Percentiles rank a stretch among this genome's conserved stretches.
Evolutionary conservation across 37 sponge, comb jelly and placozoan species (phyloP).

Genomic region (Crambe crambe): DNA sequence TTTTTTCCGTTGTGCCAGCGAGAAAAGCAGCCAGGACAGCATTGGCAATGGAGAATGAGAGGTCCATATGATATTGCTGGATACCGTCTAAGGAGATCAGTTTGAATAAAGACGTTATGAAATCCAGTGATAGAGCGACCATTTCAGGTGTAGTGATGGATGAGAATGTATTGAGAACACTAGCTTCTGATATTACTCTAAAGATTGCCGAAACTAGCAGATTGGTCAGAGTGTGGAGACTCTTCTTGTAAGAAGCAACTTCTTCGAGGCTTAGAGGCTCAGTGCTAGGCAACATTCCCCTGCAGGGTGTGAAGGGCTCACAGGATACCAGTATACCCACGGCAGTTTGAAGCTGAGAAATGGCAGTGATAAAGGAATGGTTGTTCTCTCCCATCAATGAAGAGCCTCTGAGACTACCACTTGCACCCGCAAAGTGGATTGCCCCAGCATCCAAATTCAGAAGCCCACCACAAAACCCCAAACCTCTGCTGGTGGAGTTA

Average conservation of each 20-base stretch:
- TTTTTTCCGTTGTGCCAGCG: not conserved
- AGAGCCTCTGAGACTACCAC: not conserved
- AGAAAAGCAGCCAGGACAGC: not conserved
- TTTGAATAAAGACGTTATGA: not conserved
- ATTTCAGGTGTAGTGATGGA: not conserved
- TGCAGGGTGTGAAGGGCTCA: constrained; percentile 18
- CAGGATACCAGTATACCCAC: constrained; percentile 28
- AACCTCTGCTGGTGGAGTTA: not conserved
- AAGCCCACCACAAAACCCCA: not conserved
- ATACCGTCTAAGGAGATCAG: constrained; percentile 14
- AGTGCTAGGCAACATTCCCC: constrained; percentile 13
- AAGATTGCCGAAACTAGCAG: constrained; percentile 1
- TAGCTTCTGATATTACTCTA: not conserved
- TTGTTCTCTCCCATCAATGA: not conserved
- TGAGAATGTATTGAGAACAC: not conserved
- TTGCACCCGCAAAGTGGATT: constrained; percentile 15
- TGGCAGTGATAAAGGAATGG: not conserved
- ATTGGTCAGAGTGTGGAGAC: not conserved
- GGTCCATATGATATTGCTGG: constrained; percentile 7
- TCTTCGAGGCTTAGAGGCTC: not conserved
- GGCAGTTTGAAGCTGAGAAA: constrained; percentile 32
- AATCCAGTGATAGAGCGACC: not conserved
- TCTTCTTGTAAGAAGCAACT: not conserved
- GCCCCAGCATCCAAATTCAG: constrained; percentile 10
- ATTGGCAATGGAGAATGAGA: constrained; percentile 6